Evolutionary conservation across 2,797 vertebrate species (phyloP).

Genomic region (Dromococcyx pavoninus): DNA sequence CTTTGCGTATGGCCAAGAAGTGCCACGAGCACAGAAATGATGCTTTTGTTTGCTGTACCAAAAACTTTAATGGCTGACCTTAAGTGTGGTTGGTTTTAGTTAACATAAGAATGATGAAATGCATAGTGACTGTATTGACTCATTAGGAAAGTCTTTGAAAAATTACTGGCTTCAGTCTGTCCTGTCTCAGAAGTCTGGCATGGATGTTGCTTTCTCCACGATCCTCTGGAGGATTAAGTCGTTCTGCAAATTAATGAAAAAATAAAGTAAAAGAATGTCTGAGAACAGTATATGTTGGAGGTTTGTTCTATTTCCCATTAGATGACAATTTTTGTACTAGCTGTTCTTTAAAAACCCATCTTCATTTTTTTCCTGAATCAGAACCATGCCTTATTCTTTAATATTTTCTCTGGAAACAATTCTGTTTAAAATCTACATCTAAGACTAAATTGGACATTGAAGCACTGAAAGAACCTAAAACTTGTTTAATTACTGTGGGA

Average conservation of each 20-base stretch:
- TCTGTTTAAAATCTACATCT: neutral
- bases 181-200: neutral
- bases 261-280: neutral
- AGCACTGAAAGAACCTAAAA: neutral
- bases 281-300: neutral
- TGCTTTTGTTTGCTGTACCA: neutral
- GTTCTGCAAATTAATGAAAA: neutral
- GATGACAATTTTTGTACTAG: neutral
- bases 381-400: neutral
- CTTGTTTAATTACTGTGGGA: neutral
- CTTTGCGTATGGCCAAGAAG: neutral
- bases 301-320: neutral
- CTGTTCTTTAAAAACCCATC: neutral
- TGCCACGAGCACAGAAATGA: neutral
- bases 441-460: neutral
- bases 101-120: neutral
- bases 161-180: neutral
- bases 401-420: neutral
- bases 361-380: neutral
- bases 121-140: neutral
- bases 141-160: neutral
- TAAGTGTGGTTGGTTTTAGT: neutral
- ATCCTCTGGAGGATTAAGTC: neutral
- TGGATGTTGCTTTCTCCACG: neutral
- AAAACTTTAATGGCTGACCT: neutral